phyloP scores from a whole-genome alignment of 2,888 invertebrate genomes.

The Nomada hirtipes region DNA sequence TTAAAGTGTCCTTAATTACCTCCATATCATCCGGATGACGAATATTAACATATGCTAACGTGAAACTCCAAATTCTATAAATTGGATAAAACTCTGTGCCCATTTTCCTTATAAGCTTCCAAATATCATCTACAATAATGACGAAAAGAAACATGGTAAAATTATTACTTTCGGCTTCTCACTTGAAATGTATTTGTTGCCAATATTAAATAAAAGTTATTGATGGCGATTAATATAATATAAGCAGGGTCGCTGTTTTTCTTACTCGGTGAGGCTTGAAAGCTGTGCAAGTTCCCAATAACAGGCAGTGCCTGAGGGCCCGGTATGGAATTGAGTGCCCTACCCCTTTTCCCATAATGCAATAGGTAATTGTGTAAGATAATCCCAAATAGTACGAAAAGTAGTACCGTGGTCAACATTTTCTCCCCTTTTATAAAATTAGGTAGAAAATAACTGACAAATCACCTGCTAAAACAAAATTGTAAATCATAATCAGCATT shows the following conservation, averaged over 20 bases:
- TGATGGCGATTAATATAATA: neutral
- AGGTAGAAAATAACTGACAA: neutral
- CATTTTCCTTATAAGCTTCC: conserved; percentile 58
- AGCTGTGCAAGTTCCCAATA: conserved; percentile 64
- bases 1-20: conserved; percentile 60
- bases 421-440: neutral
- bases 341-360: conserved; percentile 72
- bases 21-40: conserved; percentile 78
- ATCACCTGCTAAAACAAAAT: too few species aligned
- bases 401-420: conserved; percentile 37
- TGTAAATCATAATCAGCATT: too few species aligned
- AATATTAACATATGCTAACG: conserved; percentile 62
- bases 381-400: conserved; percentile 32
- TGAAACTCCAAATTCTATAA: conserved; percentile 70
- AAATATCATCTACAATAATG: conserved; percentile 66
- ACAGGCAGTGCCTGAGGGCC: conserved; percentile 74
- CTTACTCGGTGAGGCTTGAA: conserved; percentile 60
- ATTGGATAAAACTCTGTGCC: conserved; percentile 74
- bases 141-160: neutral
- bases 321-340: conserved; percentile 78
- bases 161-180: neutral
- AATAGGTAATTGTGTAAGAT: conserved; percentile 58
- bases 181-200: neutral
- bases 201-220: neutral
- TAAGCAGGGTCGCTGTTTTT: neutral